A percentile compares a stretch with the other conserved stretches of the same genome.
These are phyloP conservation scores for Melanotaenia duboulayi DNA, from an alignment of 2,113 vertebrate genomes.

Conservation along the genomic window DNA sequence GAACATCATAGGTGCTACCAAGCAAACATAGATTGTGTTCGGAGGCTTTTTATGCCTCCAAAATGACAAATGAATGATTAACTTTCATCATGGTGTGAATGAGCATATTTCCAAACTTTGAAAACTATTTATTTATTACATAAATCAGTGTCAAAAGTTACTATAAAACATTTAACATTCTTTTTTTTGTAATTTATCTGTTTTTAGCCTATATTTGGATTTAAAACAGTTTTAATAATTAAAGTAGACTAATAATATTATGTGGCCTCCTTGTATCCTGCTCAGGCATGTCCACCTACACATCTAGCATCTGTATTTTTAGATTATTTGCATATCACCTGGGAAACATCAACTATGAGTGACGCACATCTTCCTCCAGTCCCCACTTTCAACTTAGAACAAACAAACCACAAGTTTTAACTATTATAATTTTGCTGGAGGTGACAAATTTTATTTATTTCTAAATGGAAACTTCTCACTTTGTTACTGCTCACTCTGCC, in stretches of 20 bases:
- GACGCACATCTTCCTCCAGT: slow-evolving; percentile 50
- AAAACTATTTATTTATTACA: background rate
- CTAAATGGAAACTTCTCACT: slow-evolving; percentile 59
- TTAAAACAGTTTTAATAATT: background rate
- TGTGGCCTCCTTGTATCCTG: slow-evolving; percentile 6
- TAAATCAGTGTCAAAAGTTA: too few species aligned
- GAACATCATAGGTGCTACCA: too few species aligned
- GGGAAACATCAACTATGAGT: slow-evolving; percentile 39
- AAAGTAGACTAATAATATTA: slow-evolving; percentile 3
- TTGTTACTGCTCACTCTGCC: slow-evolving; percentile 37
- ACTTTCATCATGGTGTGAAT: background rate
- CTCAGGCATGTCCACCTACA: slow-evolving; percentile 1
- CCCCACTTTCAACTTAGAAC: slow-evolving; percentile 22
- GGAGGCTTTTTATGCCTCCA: background rate
- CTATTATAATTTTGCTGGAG: slow-evolving; percentile 11
- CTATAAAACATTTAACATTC: too few species aligned
- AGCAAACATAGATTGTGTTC: too few species aligned
- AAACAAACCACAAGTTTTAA: slow-evolving; percentile 28
- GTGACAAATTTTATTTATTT: slow-evolving; percentile 46
- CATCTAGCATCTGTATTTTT: slow-evolving; percentile 47
- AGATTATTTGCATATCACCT: slow-evolving; percentile 67
- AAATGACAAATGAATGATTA: background rate
- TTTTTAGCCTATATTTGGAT: slow-evolving; percentile 2
- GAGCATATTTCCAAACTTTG: background rate
- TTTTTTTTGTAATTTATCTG: too few species aligned